Evolutionary conservation across 2,797 vertebrate genomes (phyloP), one percentile per base, ranked within the genome.

Genomic region (Gallinago solitaria): DNA sequence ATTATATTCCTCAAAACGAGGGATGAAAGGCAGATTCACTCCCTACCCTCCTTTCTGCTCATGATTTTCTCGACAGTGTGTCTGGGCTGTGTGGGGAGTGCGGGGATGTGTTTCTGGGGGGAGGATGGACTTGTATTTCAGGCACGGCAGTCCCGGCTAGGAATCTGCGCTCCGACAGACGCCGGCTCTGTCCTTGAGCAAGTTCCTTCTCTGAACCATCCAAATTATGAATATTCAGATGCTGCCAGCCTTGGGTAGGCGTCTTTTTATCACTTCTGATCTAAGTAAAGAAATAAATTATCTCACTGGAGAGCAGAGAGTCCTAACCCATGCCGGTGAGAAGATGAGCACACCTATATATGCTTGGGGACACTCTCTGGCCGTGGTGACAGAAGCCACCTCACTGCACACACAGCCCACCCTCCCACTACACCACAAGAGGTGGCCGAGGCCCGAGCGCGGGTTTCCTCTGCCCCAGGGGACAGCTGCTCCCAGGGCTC

Each of bases 121-220:
- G 86, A 93, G 43, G 89, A 77, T 8, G 73, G 95, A 91, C 95
- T 91, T 37, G 92, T 93, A 91, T 96, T 97, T 96, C 96, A 91
- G 84, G 95, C 76, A 61, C 56, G 64, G 89, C 89, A 30, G 60
- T 92, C 84, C 74, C n/a, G 65, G 41, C 0, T 4, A 51, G 88
- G 73, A 71, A 39, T 24, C 60, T 0, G 9, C 76, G 94, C 74
- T 77, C 71, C 0, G 5, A 60, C 69, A 92, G 91, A 71, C 90
- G 47, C 68, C 9, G 1, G 35, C 47, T 74, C 86, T 83, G 77
- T 95, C 93, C 92, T 53, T 56, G 70, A 92, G 95, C 93, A 67
- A 85, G 82, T 91, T 80, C 54, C 87, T 96, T 89, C 75, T 33
- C 87, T 91, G 61, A 32, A 21, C 53, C 54, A 33, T 20, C 28